Base-by-base conservation (phyloP, 2,888 invertebrate species). In the Augochlorella aurata region DNA sequence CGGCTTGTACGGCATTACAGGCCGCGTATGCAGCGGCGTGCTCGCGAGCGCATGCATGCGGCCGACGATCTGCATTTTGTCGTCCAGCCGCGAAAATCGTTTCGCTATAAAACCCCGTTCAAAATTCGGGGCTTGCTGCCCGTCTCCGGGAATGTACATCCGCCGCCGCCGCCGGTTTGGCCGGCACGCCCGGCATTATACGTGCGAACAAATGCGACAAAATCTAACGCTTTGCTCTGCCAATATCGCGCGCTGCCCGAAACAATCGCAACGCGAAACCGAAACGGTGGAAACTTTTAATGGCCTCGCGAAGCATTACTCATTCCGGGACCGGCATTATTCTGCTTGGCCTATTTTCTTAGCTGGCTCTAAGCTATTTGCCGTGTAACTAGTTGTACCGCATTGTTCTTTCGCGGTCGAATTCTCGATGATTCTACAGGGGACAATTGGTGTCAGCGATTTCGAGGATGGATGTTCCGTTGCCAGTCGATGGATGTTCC, bases 221-320 rank as follows among this genome's bases (percentile, higher is more conserved):
- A 87, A 88, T 87, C 82, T 82, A 67, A 74, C 85, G 87, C 88
- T 81, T 86, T 86, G 85, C 79, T 50, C 70, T 47, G 85, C 77
- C 83, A 87, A 67, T 82, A 78, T 38, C 50, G 12, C 61, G 38
- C 66, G 50, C 49, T 70, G 65, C 50, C 63, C 45, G 82, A 77
- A 81, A 73, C 81, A 70, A 77, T 73, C 49, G 69, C 73, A 77
- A 81, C 21, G n/a, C 21, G 68, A 78, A 63, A 58, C 78, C 24
- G 74, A 67, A 80, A 81, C 50, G 69, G 69, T 70, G 70, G 45
- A 80, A 80, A 75, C 69, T 80, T 81, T 75, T 81, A 81, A 80
- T 74, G 80, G 52, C 29, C 67, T 47, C 18, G n/a, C 58, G 44
- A 29, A 18, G 38, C 52, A 63, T 72, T 72, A 72, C 61, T 63